Base-by-base conservation (phyloP, 2,113 vertebrate species). In the Neomonachus schauinslandi region DNA sequence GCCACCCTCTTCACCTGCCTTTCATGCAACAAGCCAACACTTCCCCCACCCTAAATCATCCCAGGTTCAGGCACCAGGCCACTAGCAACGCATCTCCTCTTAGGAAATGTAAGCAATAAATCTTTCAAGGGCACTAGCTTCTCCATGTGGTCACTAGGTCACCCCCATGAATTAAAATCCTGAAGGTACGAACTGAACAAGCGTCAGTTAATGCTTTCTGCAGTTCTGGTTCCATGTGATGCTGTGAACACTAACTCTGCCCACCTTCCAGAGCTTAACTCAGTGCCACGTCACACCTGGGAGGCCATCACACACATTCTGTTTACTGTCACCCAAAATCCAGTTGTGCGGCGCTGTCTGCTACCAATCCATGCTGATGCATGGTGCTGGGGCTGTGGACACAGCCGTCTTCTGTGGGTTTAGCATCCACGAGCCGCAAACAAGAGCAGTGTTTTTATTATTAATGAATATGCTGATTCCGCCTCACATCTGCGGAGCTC, bases 201-300 rank as follows among this genome's bases (percentile, higher is more conserved):
- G 7, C 2, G 9, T n/a, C 31, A 4, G 21, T 0, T 4, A 2
- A 1, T 14, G n/a, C 46, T 8, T 8, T 7, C 22, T 4, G 28
- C 4, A 8, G 7, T 1, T 7, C 57, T 5, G 6, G 8, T 4
- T 31, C 16, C 18, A 7, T 0, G 1, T 0, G 5, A 4, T 0
- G 5, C 42, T 18, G 18, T 7, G 67, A 14, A 33, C 53, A 5
- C 6, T 16, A 4, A 4, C 9, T 22, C 82, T 33, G 7, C 11
- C 26, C 36, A 31, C 71, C 31, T 36, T 36, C 77, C 57, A 49
- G 65, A 69, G 49, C 46, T 10, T 51, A 13, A 24, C 14, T 24
- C 36, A 26, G 55, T 1, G 8, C 14, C 72, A 5, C 0, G 2
- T 21, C 16, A 14, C 42, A 9, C 15, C 15, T 0, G 2, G 19